Evolutionary conservation across 2,888 invertebrate species (phyloP).

Genomic region (Pseudococcus viburni): DNA sequence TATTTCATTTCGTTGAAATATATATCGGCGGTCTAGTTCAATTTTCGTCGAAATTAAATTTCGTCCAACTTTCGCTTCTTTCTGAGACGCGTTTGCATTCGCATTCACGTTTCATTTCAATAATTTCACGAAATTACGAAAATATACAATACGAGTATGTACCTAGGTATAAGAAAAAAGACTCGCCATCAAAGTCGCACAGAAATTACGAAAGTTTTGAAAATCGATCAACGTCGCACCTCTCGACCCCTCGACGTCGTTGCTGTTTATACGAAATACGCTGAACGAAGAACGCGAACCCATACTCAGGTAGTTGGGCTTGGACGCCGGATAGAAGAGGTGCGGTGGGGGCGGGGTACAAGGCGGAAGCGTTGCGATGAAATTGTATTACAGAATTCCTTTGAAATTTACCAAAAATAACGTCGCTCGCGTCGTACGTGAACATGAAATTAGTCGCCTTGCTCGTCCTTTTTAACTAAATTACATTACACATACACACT

Average conservation of each 20-base stretch:
- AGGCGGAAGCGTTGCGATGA: not conserved
- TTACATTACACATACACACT: not conserved
- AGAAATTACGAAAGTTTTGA: too few species aligned
- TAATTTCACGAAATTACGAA: too few species aligned
- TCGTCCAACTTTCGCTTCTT: not conserved
- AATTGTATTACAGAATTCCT: not conserved
- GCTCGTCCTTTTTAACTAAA: slow-evolving; percentile 13
- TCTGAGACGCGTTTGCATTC: too few species aligned
- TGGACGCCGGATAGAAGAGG: too few species aligned
- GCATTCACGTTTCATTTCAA: too few species aligned
- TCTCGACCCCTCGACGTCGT: too few species aligned
- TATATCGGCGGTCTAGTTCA: not conserved
- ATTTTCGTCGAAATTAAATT: not conserved
- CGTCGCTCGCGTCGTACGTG: slow-evolving; percentile 16
- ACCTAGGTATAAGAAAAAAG: too few species aligned
- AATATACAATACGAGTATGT: too few species aligned
- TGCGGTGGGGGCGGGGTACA: not conserved
- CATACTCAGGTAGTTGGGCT: not conserved
- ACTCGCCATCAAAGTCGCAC: too few species aligned
- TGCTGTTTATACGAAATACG: too few species aligned
- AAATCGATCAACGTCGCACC: too few species aligned
- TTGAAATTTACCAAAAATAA: slow-evolving; percentile 25
- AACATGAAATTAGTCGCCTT: not conserved
- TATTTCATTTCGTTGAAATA: not conserved
- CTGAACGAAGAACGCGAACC: not conserved